phyloP scores from a whole-genome alignment of 2,797 vertebrate species.

The Pangasius krempfi region DNA sequence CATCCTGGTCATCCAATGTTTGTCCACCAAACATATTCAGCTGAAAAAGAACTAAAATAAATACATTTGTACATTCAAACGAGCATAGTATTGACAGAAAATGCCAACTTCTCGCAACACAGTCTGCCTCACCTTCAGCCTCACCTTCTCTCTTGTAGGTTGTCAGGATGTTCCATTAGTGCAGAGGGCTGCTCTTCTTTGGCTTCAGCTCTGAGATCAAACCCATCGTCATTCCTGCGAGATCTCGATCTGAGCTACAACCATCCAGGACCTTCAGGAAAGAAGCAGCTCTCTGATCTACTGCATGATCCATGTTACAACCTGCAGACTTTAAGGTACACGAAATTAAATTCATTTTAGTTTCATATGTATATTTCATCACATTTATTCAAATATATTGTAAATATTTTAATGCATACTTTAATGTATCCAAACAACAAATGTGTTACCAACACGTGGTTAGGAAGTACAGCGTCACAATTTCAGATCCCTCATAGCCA shows the following conservation, averaged over 20 bases:
- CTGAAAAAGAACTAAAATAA: not conserved
- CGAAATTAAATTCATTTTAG: not conserved
- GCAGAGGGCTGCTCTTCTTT: slow-evolving; percentile 27
- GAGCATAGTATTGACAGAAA: not conserved
- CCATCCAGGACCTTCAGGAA: slow-evolving; percentile 5
- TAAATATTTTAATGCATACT: no score
- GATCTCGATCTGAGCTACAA: slow-evolving; percentile 42
- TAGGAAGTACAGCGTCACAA: no score
- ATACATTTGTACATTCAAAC: not conserved
- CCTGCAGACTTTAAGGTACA: slow-evolving; percentile 7
- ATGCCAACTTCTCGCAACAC: no score
- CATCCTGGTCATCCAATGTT: not conserved
- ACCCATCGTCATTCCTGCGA: slow-evolving; percentile 29
- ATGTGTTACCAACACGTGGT: no score
- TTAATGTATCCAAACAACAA: no score
- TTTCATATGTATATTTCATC: not conserved
- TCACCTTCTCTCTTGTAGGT: not conserved
- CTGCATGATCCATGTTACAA: not conserved
- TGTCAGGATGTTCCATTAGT: slow-evolving; percentile 29
- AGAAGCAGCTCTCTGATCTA: not conserved
- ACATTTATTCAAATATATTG: not conserved
- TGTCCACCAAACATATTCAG: not conserved
- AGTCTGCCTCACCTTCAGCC: not conserved
- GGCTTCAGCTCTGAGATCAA: slow-evolving; percentile 39
- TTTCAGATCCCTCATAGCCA: no score